A percentile compares a stretch with the other conserved stretches of the same genome.
These are phyloP conservation scores for Pempheris klunzingeri DNA, from an alignment of 2,797 vertebrate species.

Conservation along the genomic window DNA sequence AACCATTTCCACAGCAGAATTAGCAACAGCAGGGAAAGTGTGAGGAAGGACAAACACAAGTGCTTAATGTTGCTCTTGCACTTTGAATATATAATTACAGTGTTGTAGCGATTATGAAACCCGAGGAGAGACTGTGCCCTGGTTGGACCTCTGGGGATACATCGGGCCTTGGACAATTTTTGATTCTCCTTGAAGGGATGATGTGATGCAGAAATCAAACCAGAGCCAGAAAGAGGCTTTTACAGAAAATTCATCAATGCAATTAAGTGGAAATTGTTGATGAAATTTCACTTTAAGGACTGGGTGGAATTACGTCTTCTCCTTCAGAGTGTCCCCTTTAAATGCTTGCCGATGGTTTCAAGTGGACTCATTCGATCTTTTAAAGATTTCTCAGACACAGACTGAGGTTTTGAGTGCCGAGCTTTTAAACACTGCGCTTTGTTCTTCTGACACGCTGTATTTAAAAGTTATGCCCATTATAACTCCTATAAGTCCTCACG, in stretches of 20 bases:
- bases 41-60: slow-evolving; percentile 1
- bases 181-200: slow-evolving; percentile 12
- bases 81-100: slow-evolving; percentile 23
- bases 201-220: slow-evolving; percentile 30
- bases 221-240: neutral
- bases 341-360: slow-evolving; percentile 17
- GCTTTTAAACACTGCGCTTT: slow-evolving; percentile 17
- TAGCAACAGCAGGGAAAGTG: neutral
- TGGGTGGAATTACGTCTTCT: neutral
- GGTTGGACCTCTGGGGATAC: slow-evolving; percentile 1
- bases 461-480: neutral
- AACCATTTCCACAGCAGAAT: slow-evolving; percentile 12
- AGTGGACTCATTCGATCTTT: slow-evolving; percentile 16
- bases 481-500: neutral
- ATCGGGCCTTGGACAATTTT: neutral
- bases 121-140: neutral
- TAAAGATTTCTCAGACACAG: slow-evolving; percentile 12
- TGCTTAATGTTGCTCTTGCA: slow-evolving; percentile 12
- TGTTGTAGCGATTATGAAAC: slow-evolving; percentile 23
- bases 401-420: neutral
- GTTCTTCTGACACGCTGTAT: neutral
- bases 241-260: neutral
- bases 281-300: slow-evolving; percentile 9
- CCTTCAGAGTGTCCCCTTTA: slow-evolving; percentile 5
- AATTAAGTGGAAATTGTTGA: slow-evolving; percentile 23